Percentiles rank a stretch among this genome's conserved stretches.
These are phyloP conservation scores for Aphis gossypii DNA, from an alignment of 1,140 invertebrate species.

Conservation along the genomic window DNA sequence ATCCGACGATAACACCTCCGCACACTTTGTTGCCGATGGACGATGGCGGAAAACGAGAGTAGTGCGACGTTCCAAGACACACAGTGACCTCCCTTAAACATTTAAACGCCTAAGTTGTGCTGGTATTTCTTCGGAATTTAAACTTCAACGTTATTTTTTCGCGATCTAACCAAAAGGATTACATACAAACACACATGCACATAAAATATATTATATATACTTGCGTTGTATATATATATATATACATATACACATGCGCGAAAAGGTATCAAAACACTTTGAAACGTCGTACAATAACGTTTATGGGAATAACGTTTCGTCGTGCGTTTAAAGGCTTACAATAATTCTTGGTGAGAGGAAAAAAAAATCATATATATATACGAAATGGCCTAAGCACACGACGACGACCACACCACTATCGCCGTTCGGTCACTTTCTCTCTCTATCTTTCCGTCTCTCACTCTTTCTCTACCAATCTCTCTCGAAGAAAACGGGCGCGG, in stretches of 20 bases:
- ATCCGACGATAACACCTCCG: not conserved
- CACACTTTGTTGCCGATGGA: not conserved
- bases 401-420: not conserved
- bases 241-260: not conserved
- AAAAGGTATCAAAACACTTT: conserved; percentile 36
- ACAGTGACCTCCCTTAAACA: not conserved
- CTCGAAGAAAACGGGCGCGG: conserved; percentile 53
- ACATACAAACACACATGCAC: not conserved
- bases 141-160: conserved; percentile 28
- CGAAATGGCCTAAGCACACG: conserved; percentile 8
- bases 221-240: not conserved
- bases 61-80: not conserved
- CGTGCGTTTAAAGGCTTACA: conserved; percentile 44
- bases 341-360: conserved; percentile 36
- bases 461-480: not conserved
- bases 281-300: conserved; percentile 36
- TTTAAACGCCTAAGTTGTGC: not conserved
- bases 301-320: conserved; percentile 32
- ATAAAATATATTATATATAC: conserved; percentile 9
- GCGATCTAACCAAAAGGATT: not conserved
- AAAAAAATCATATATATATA: not conserved
- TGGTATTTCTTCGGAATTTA: conserved; percentile 27
- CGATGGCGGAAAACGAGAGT: not conserved
- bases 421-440: not conserved
- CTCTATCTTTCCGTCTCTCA: not conserved